Percentiles rank a stretch among this genome's conserved stretches.
These are phyloP conservation scores for Hypena proboscidalis DNA, from an alignment of 2,888 invertebrate genomes.

Conservation along the genomic window DNA sequence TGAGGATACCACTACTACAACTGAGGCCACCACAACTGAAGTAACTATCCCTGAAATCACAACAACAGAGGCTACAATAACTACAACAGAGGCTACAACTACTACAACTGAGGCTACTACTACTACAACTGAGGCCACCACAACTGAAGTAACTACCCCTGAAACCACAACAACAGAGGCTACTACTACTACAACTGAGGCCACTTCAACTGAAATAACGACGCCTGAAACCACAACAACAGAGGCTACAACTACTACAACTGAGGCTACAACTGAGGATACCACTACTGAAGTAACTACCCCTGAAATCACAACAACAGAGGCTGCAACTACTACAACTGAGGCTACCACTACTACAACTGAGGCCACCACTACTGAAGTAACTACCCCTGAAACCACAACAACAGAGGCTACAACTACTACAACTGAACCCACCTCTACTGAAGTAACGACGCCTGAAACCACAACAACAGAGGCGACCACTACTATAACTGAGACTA, in stretches of 20 bases:
- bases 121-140: neutral
- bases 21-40: neutral
- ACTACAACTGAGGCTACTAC: no score
- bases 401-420: slow-evolving; percentile 17
- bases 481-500: neutral
- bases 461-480: neutral
- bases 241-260: slow-evolving; percentile 8
- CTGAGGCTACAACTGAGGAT: no score
- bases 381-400: no score
- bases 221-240: slow-evolving; percentile 4
- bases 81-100: no score
- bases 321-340: no score
- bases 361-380: no score
- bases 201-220: slow-evolving; percentile 4
- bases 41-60: neutral
- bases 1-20: neutral
- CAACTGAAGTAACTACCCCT: no score
- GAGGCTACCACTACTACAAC: no score
- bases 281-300: slow-evolving; percentile 4
- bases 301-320: no score
- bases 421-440: no score
- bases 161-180: neutral
- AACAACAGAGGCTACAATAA: neutral
- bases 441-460: no score
- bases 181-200: neutral